Base-by-base conservation (phyloP, 1,140 invertebrate genomes). In the Drosophila ananassae region DNA sequence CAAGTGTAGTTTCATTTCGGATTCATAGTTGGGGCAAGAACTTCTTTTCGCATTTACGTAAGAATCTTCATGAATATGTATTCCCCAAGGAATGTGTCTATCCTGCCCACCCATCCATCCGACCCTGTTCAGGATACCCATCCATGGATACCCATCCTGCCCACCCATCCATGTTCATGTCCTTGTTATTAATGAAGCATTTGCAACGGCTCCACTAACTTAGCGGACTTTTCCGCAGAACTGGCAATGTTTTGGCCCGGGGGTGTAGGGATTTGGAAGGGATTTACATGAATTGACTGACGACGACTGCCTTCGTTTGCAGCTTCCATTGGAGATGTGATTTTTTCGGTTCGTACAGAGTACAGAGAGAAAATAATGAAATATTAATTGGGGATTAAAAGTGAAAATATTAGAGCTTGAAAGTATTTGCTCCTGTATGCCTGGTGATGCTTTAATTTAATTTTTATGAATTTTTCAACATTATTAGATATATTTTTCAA, bases 171-270 rank as follows among this genome's bases (percentile, higher is more conserved):
- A 2, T 25, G 24, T 47, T 39, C 51, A 28, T 61, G 78, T 34
- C 53, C 47, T 48, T 68, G 74, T 81, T 85, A 78, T 87, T 85
- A 85, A 87, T 85, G 77, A 81, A 81, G 56, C 78, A 72, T 66
- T 87, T 57, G 50, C 67, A 52, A 53, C 39, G 39, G 37, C 48
- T 74, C 72, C 53, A 75, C 72, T 74, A 64, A 75, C 72, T 75
- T 58, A 57, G 60, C 72, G 72, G 72, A 58, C 72, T 74, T 66
- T 64, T 57, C 47, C 24, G 51, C 34, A 25, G 22, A 75, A 66
- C 25, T 64, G 61, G 21, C 9, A 62, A 46, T 62, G 37, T 24
- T 17, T 17, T 22, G 12, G 9, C 17, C 41, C 10, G 51, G 37
- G 21, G 64, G 44, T 37, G 24, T 71, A 71, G 72, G 72, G 77